Percentiles rank a stretch among this genome's conserved stretches.
Evolutionary conservation across 2,797 vertebrate genomes (phyloP).

Genomic region (Sebastes baramenuke): DNA sequence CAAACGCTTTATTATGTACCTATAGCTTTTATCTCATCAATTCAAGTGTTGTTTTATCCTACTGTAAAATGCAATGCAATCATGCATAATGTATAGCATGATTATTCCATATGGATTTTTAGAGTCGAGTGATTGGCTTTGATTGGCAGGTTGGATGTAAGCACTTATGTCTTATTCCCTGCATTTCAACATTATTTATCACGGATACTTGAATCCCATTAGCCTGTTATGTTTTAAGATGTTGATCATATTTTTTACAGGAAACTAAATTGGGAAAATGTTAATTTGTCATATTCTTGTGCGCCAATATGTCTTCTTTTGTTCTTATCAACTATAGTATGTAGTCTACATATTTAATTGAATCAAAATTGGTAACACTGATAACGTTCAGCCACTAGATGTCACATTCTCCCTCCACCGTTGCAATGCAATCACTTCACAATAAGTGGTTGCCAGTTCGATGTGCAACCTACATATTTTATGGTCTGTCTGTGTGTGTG

Average conservation of each 20-base stretch:
- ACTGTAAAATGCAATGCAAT: not conserved
- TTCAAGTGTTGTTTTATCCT: not conserved
- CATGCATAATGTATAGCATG: not conserved
- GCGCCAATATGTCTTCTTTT: too few relatives aligned
- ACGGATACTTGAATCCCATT: not conserved
- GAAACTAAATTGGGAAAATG: not conserved
- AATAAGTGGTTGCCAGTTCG: too few relatives aligned
- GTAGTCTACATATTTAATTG: too few relatives aligned
- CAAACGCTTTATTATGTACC: not conserved
- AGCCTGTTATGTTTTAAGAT: not conserved
- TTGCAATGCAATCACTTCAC: too few relatives aligned
- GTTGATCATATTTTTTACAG: not conserved
- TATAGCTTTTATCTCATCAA: not conserved
- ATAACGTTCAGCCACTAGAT: too few relatives aligned
- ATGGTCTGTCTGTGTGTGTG: too few relatives aligned
- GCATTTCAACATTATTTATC: not conserved
- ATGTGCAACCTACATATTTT: too few relatives aligned
- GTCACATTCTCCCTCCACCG: too few relatives aligned
- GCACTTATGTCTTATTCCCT: not conserved
- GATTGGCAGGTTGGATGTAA: not conserved
- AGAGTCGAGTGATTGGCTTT: not conserved
- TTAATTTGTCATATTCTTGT: too few relatives aligned
- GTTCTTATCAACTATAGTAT: too few relatives aligned
- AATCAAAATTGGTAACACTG: too few relatives aligned
- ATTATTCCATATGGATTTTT: not conserved